Evolutionary conservation across 2,113 vertebrate species (phyloP).

Genomic region (Fukomys damarensis): DNA sequence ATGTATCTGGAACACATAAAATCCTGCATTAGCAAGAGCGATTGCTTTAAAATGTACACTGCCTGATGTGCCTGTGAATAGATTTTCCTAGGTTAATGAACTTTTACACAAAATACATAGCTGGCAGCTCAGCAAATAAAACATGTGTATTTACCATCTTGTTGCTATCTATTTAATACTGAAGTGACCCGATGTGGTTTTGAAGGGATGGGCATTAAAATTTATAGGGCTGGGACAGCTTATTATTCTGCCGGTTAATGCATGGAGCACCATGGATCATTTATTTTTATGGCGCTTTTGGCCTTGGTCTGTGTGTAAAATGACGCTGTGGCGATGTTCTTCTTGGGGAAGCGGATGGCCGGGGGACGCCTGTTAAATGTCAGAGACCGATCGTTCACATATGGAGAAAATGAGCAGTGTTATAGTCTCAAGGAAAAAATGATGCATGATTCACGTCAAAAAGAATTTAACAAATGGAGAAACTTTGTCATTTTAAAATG

Average conservation of each 20-base stretch:
- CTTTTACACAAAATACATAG: slow-evolving; percentile 48
- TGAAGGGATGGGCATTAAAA: slow-evolving; percentile 61
- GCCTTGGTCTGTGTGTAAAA: slow-evolving; percentile 56
- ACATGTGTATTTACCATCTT: slow-evolving; percentile 63
- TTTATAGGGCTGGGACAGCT: slow-evolving; percentile 62
- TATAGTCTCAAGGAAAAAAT: slow-evolving; percentile 7
- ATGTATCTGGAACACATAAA: slow-evolving; percentile 61
- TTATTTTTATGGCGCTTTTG: slow-evolving; percentile 75
- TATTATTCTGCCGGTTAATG: slow-evolving; percentile 61
- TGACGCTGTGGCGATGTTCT: background rate
- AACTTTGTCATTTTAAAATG: slow-evolving; percentile 43
- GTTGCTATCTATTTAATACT: slow-evolving; percentile 58
- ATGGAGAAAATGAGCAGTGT: slow-evolving; percentile 68
- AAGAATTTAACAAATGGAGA: slow-evolving; percentile 37
- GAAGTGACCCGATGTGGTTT: slow-evolving; percentile 56
- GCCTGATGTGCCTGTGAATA: background rate
- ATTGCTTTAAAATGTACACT: slow-evolving; percentile 31
- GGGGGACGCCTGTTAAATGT: slow-evolving; percentile 66
- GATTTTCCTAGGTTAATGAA: slow-evolving; percentile 50
- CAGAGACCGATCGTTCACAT: slow-evolving; percentile 62
- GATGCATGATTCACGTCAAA: background rate
- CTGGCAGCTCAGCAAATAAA: slow-evolving; percentile 69
- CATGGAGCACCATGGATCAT: slow-evolving; percentile 54
- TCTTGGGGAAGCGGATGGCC: slow-evolving; percentile 22
- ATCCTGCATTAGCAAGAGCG: slow-evolving; percentile 42